A percentile compares a stretch with the other conserved stretches of the same genome.
phyloP scores from a whole-genome alignment of 2,797 vertebrate species.

The Miichthys miiuy region DNA sequence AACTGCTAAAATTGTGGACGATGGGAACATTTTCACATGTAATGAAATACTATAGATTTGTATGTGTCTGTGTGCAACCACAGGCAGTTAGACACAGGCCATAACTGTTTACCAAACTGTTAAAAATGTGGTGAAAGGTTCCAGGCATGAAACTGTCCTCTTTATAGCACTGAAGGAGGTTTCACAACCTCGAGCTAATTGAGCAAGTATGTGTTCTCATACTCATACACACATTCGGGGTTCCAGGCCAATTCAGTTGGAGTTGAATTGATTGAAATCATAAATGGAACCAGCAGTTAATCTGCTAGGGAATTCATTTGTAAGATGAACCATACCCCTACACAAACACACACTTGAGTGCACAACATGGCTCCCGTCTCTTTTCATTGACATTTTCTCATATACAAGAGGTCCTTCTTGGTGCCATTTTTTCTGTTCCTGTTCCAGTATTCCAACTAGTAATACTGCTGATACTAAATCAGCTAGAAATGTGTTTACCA shows the following conservation, averaged over 20 bases:
- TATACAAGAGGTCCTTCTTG: neutral
- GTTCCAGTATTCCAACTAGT: conserved; percentile 1
- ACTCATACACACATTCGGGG: no score
- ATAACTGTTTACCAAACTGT: conserved; percentile 58
- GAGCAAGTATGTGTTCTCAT: no score
- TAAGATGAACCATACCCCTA: conserved; percentile 10
- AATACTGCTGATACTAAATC: conserved; percentile 40
- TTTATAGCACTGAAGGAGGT: conserved; percentile 68
- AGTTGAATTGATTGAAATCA: no score
- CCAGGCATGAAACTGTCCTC: conserved; percentile 61
- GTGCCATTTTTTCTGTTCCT: conserved; percentile 16
- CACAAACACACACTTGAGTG: neutral
- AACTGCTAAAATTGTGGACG: conserved; percentile 47
- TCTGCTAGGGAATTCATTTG: neutral
- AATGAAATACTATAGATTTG: conserved; percentile 11
- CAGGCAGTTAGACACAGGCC: conserved; percentile 41
- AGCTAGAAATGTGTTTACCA: conserved; percentile 61
- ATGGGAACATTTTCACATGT: conserved; percentile 17
- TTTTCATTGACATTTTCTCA: conserved; percentile 1
- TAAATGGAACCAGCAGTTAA: no score
- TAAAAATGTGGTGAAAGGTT: conserved; percentile 56
- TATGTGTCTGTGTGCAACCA: conserved; percentile 20
- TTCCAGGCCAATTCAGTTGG: no score
- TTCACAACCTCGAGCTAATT: conserved; percentile 62
- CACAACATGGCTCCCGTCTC: neutral